A percentile compares a stretch with the other conserved stretches of the same genome.
Conservation (phyloP, 2,888 invertebrate species). For the Neria commutata region DNA sequence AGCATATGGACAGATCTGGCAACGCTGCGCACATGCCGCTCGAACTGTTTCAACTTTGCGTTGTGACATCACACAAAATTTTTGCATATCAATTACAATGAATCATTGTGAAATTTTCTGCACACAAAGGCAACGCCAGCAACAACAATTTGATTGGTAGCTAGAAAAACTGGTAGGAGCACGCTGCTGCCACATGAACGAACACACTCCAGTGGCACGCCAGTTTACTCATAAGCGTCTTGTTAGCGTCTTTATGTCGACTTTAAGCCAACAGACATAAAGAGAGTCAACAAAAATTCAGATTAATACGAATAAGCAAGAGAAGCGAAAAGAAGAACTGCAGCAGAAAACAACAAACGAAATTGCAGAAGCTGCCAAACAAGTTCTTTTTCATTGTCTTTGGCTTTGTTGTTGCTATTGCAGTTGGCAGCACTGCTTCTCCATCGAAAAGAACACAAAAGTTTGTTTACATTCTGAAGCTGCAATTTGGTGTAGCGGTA, state of each 20-base stretch:
- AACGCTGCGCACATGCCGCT: neutral
- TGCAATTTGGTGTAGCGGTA: no score
- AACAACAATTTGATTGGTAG: no score
- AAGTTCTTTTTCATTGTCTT: no score
- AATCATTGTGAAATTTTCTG: neutral
- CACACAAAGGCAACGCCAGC: no score
- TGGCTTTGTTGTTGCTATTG: no score
- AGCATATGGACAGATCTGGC: neutral
- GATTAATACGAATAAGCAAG: neutral
- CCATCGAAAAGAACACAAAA: no score
- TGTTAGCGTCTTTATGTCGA: neutral
- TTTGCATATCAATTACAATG: constrained; percentile 1
- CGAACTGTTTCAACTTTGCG: neutral
- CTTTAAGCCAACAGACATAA: neutral
- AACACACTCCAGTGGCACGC: neutral
- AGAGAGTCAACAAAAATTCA: neutral
- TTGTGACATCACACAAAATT: neutral
- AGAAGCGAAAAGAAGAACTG: neutral
- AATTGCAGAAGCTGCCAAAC: no score
- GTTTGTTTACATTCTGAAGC: no score
- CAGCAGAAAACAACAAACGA: neutral
- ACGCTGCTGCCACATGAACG: neutral
- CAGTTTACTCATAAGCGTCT: neutral
- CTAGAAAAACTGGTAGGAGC: neutral
- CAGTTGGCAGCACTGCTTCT: no score